Evolutionary conservation across 1,140 invertebrate species (phyloP), one percentile per base, ranked within the genome.

Genomic region (Archegozetes longisetosus): DNA sequence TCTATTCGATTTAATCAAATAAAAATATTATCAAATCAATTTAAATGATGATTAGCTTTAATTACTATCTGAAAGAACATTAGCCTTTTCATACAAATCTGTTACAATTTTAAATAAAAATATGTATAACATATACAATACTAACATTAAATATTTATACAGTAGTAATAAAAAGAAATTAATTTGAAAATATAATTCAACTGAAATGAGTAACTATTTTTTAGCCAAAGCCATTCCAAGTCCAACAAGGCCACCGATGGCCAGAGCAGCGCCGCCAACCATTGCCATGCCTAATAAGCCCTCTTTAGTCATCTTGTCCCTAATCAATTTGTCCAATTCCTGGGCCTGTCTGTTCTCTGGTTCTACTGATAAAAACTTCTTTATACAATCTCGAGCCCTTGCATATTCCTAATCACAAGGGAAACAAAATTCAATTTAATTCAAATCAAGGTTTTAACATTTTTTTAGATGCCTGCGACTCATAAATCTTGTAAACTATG

Each of bases 281-380:
- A 91, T 79, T 3, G 87, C 87, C 71, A 88, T 87, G n/a, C 88
- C 88, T 60, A 85, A 78, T 25, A 88, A 72, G 9, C 87, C 86
- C 67, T 93, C 88, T 74, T 85, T 86, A 69, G 87, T 86, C 83
- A 91, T 87, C 70, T 82, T 80, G 67, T 88, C 85, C 67, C 86
- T 84, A 56, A 95, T 89, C 61, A 83, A 77, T 54, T 79, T 76
- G 78, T 93, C 77, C 58, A 92, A 77, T 55, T 77, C 77, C 59
- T 82, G 73, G 2, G 91, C 90, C 77, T 97, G 92, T 65, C 82
- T 79, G 70, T 97, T 97, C 23, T 79, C 80, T n/a, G 88, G 88
- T 74, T 96, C 91, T 50, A 91, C 84, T 69, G 83, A 78, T 17
- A 92, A 75, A 68, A 96, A 85, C 29, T 80, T 76, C 68, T 84